Evolutionary conservation across 2,888 invertebrate genomes (phyloP).

Genomic region (Scaptomyza tumidula): DNA sequence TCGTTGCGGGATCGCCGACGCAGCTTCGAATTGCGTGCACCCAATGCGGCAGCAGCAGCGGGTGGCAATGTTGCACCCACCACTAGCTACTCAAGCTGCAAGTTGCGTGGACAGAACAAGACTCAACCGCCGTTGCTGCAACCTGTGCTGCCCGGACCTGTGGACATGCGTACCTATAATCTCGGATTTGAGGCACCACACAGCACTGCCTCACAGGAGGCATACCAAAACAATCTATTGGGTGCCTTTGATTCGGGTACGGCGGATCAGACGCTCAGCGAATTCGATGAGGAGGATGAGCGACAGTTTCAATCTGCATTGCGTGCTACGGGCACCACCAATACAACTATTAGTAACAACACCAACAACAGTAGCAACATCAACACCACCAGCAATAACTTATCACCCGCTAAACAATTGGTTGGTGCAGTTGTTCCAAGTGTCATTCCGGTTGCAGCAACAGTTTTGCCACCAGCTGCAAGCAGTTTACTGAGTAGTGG

Average conservation of each 20-base stretch:
- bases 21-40: conserved; percentile 88
- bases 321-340: conserved; percentile 86
- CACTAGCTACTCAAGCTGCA: conserved; percentile 75
- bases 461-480: conserved; percentile 20
- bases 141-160: conserved; percentile 93
- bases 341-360: conserved; percentile 16
- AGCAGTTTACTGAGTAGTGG: conserved; percentile 47
- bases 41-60: conserved; percentile 31
- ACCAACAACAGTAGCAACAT: conserved; percentile 14
- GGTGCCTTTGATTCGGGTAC: conserved; percentile 89
- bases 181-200: conserved; percentile 85
- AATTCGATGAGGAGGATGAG: conserved; percentile 92
- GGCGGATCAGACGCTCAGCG: conserved; percentile 89
- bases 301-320: conserved; percentile 90
- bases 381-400: conserved; percentile 5
- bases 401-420: conserved; percentile 48
- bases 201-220: conserved; percentile 85
- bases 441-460: conserved; percentile 1
- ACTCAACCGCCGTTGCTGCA: conserved; percentile 84
- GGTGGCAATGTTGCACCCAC: conserved; percentile 22
- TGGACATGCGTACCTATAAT: conserved; percentile 95
- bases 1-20: conserved; percentile 92
- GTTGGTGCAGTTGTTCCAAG: neutral
- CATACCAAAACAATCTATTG: conserved; percentile 87
- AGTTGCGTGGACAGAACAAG: conserved; percentile 69